These are phyloP conservation scores for Sinocyclocheilus anshuiensis DNA, from an alignment of 2,113 vertebrate genomes.

Conservation along the genomic window DNA sequence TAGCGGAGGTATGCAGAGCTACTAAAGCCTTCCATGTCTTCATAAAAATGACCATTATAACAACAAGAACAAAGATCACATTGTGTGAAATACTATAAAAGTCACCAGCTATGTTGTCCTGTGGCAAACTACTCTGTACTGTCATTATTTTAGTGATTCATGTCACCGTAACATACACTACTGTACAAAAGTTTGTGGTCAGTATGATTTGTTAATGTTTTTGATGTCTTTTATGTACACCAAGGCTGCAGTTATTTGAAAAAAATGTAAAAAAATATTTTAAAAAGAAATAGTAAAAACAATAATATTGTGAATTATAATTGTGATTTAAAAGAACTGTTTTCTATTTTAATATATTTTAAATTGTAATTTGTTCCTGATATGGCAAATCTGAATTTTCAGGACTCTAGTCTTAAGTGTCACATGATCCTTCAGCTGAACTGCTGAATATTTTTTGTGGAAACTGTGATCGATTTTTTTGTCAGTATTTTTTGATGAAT, in stretches of 20 bases:
- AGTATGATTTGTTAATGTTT: background rate
- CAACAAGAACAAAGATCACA: background rate
- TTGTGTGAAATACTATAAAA: background rate
- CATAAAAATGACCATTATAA: background rate
- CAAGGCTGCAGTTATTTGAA: background rate
- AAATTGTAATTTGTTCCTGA: background rate
- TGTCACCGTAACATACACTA: background rate
- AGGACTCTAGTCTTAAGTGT: no score
- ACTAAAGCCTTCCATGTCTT: background rate
- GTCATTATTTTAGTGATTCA: background rate
- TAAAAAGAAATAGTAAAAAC: background rate
- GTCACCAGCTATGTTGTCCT: background rate
- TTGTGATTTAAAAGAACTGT: background rate
- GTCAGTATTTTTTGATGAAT: no score
- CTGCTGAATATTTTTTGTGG: background rate
- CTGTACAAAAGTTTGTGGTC: background rate
- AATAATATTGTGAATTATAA: background rate
- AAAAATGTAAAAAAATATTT: background rate
- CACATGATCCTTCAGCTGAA: no score
- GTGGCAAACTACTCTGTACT: background rate
- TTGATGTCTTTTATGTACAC: background rate
- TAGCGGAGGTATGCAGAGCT: background rate
- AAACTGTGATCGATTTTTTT: background rate
- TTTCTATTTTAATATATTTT: background rate
- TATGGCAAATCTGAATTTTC: background rate